Evolutionary conservation across 2,888 invertebrate species (phyloP).

Genomic region (Watsonalla cultraria): DNA sequence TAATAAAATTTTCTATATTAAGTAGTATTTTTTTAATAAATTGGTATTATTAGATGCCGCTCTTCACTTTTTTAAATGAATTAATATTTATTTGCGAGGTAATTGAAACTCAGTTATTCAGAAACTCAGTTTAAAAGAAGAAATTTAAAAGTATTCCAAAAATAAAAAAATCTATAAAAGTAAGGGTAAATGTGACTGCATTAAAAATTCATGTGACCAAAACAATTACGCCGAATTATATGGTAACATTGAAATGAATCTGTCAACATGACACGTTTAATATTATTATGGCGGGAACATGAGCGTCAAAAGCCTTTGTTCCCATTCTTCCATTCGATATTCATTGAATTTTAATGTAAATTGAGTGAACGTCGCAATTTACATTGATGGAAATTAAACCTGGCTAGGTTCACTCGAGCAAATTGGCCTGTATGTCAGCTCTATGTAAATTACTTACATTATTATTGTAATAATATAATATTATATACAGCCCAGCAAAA

Average conservation of each 20-base stretch:
- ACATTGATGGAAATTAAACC: constrained; percentile 1
- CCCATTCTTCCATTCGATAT: neutral
- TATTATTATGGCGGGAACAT: neutral
- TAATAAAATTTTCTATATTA: too few relatives aligned
- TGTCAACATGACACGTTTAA: neutral
- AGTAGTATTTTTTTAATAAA: too few relatives aligned
- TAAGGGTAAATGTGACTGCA: too few relatives aligned
- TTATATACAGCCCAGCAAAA: too few relatives aligned
- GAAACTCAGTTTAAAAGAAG: too few relatives aligned
- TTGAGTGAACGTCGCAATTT: neutral
- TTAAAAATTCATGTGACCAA: neutral
- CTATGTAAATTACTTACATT: neutral
- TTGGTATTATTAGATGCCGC: too few relatives aligned
- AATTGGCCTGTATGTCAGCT: neutral
- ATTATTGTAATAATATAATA: neutral
- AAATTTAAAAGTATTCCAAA: too few relatives aligned
- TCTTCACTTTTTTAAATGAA: too few relatives aligned
- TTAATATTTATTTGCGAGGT: too few relatives aligned
- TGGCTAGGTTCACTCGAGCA: neutral
- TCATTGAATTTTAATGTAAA: constrained; percentile 2
- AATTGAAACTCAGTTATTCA: too few relatives aligned
- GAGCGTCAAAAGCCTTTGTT: neutral
- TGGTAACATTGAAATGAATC: neutral
- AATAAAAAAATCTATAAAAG: too few relatives aligned
- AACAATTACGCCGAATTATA: neutral